phyloP scores from a whole-genome alignment of 2,797 vertebrate genomes.

The Xenentodon cancila region DNA sequence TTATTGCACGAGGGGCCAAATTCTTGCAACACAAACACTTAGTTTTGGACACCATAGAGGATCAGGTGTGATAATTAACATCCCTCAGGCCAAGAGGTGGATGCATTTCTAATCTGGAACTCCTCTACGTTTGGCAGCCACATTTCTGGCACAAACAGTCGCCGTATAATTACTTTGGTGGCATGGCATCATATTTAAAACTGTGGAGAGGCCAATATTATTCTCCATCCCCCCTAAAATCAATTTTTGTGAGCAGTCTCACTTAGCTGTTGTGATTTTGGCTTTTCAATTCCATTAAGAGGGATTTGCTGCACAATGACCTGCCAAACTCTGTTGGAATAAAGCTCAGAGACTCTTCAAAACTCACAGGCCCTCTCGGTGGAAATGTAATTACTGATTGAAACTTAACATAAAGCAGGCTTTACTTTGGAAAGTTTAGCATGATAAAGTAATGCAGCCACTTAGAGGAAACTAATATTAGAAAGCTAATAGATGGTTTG shows the following conservation, averaged over 20 bases:
- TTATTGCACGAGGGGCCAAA: constrained; percentile 13
- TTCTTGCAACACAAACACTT: constrained; percentile 33
- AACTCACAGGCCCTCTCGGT: constrained; percentile 22
- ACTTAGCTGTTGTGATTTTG: background rate
- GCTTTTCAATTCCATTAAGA: constrained; percentile 29
- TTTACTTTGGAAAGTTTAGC: constrained; percentile 36
- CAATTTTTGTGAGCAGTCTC: constrained; percentile 15
- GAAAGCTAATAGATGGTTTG: constrained; percentile 31
- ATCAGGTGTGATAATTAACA: constrained; percentile 60
- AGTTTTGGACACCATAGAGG: constrained; percentile 30
- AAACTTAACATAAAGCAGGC: constrained; percentile 23
- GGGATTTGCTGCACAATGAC: constrained; percentile 28
- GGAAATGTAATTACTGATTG: constrained; percentile 32
- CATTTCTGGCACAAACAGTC: constrained; percentile 49
- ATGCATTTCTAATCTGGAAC: constrained; percentile 49
- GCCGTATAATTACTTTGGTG: constrained; percentile 48
- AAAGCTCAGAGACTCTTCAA: constrained; percentile 12
- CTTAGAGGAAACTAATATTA: constrained; percentile 42
- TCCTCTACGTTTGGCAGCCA: constrained; percentile 33
- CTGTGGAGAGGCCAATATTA: background rate
- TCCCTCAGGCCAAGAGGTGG: background rate
- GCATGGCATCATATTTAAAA: constrained; percentile 26
- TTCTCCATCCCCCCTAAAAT: constrained; percentile 7
- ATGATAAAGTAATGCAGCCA: constrained; percentile 47
- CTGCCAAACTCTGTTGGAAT: background rate